Evolutionary conservation across 1,140 invertebrate species (phyloP), one percentile per base, ranked within the genome.

Genomic region (Sycophila sp.): DNA sequence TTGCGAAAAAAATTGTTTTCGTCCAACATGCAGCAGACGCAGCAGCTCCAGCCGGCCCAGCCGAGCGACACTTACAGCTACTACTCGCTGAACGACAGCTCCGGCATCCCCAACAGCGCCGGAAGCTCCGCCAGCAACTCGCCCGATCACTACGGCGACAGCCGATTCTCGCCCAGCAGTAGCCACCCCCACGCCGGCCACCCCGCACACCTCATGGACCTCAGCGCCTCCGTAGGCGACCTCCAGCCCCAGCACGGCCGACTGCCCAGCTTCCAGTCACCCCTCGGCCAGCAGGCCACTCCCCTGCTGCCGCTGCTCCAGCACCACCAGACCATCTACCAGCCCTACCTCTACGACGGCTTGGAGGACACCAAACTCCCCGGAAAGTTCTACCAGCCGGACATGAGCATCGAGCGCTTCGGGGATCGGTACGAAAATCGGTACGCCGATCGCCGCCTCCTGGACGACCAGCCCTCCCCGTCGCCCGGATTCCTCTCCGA

Each of bases 201-300:
- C n/a, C n/a, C n/a, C n/a, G n/a, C n/a, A n/a, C 81, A 82, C 40
- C 62, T 85, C 30, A 79, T 83, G 67, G 84, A 86, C 30, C 69
- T 85, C 0, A 84, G 80, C 32, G 74, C 56, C 66, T 24, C 78
- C 22, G 4, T 77, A 1, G 73, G 72, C 19, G 68, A 24, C 19
- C n/a, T 51, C 0, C 28, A 26, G 13, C 10, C 22, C 0, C 51
- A 40, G 8, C 75, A 77, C 10, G 58, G 72, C 0, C 22, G 15
- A 8, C n/a, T 78, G 0, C 65, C 75, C 0, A 55, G 56, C 38
- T 78, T 77, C n/a, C 71, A 78, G 36, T 22, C 65, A 36, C 30
- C 11, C 13, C 22, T 60, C 63, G 62, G 67, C 26, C 19, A 73
- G 19, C 64, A 65, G n/a, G n/a, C 2, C 75, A 77, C 22, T n/a